Percentiles rank a stretch among this genome's conserved stretches.
Evolutionary conservation across 2,113 vertebrate species (phyloP).

Genomic region (Datnioides undecimradiatus): DNA sequence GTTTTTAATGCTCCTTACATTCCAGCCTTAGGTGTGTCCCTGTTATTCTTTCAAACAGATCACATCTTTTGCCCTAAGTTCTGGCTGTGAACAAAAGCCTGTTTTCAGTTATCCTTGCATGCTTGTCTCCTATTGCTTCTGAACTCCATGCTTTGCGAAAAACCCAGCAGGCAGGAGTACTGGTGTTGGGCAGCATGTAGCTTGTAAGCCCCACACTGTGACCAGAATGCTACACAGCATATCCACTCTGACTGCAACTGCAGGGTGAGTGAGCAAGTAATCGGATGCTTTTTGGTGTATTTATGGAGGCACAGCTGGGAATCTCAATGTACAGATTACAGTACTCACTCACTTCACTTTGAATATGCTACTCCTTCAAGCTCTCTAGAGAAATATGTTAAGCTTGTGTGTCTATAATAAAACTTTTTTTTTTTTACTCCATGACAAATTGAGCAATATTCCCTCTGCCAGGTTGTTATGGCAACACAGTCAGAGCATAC

Average conservation of each 20-base stretch:
- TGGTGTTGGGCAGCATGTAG: conserved; percentile 53
- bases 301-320: conserved; percentile 60
- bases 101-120: conserved; percentile 35
- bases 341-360: conserved; percentile 19
- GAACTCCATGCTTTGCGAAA: conserved; percentile 47
- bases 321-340: conserved; percentile 35
- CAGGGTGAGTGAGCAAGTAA: conserved; percentile 47
- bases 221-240: conserved; percentile 67
- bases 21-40: background rate
- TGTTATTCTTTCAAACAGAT: background rate
- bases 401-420: conserved; percentile 23
- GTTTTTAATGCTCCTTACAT: background rate
- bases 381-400: conserved; percentile 9
- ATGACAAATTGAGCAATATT: conserved; percentile 55
- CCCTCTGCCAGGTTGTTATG: conserved; percentile 71
- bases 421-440: conserved; percentile 31
- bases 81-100: conserved; percentile 2
- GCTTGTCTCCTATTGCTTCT: conserved; percentile 40
- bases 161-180: conserved; percentile 53
- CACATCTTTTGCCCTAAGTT: background rate
- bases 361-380: conserved; percentile 17
- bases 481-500: conserved; percentile 68
- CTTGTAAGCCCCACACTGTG: conserved; percentile 68
- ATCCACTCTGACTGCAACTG: conserved; percentile 34
- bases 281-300: conserved; percentile 47